Conservation (phyloP, 2,113 vertebrate species). For the Eolophus roseicapilla region DNA sequence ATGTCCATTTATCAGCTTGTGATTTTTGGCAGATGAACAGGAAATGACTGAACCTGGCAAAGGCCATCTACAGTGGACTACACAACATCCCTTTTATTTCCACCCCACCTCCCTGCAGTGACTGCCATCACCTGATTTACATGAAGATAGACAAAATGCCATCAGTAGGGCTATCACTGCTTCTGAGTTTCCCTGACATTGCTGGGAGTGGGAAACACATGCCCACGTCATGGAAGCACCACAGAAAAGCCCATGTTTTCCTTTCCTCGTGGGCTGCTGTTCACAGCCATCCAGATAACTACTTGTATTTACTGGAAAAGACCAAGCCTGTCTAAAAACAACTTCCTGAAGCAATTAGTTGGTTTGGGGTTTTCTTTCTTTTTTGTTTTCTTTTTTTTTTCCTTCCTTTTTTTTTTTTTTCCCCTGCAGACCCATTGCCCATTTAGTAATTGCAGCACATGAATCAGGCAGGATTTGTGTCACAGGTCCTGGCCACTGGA, state of each 20-base stretch:
- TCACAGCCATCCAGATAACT: slow-evolving; percentile 48
- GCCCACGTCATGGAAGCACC: slow-evolving; percentile 61
- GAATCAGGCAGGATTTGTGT: slow-evolving; percentile 51
- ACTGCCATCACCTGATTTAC: slow-evolving; percentile 57
- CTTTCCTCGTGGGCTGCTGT: slow-evolving; percentile 14
- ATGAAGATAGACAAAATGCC: slow-evolving; percentile 68
- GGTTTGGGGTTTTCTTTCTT: neutral
- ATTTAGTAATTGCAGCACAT: slow-evolving; percentile 40
- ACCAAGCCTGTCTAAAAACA: slow-evolving; percentile 34
- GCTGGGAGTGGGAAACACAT: slow-evolving; percentile 25
- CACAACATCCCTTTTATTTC: slow-evolving; percentile 68
- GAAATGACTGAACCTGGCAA: slow-evolving; percentile 85
- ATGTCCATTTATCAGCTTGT: slow-evolving; percentile 79
- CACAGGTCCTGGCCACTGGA: slow-evolving; percentile 4
- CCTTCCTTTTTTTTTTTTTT: neutral
- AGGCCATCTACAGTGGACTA: slow-evolving; percentile 59
- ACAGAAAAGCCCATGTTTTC: slow-evolving; percentile 33
- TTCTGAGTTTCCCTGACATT: slow-evolving; percentile 31
- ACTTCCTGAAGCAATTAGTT: slow-evolving; percentile 60
- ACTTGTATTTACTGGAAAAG: slow-evolving; percentile 42
- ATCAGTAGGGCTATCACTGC: slow-evolving; percentile 27
- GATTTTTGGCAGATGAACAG: slow-evolving; percentile 87
- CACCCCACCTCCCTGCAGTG: slow-evolving; percentile 37
- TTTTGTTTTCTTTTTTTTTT: too few species aligned
- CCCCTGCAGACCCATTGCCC: neutral